These are phyloP conservation scores for Theretra japonica DNA, from an alignment of 2,888 invertebrate genomes.

Conservation along the genomic window DNA sequence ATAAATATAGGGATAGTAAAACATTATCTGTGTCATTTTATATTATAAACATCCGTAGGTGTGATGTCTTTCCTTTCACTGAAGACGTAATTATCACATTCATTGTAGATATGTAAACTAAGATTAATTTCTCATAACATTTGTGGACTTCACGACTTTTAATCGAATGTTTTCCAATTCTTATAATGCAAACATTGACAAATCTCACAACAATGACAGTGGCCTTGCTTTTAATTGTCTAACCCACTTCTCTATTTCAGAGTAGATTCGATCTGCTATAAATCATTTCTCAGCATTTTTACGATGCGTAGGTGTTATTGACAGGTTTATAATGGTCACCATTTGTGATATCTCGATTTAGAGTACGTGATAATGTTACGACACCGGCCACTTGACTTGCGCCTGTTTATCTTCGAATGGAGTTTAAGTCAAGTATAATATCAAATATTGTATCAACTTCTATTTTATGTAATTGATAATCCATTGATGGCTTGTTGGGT, in stretches of 20 bases:
- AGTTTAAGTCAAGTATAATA: conserved; percentile 1
- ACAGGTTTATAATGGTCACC: conserved; percentile 38
- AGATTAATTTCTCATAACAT: neutral
- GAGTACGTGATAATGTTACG: conserved; percentile 18
- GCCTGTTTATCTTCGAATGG: neutral
- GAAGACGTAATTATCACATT: neutral
- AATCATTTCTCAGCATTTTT: conserved; percentile 49
- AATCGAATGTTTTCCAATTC: neutral
- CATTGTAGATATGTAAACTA: neutral
- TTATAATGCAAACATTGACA: conserved; percentile 21
- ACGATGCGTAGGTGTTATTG: conserved; percentile 40
- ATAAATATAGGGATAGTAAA: too few relatives aligned
- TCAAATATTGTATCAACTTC: neutral
- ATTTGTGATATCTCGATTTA: conserved; percentile 37
- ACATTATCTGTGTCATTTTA: too few relatives aligned
- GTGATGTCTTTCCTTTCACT: neutral
- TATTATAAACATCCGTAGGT: neutral
- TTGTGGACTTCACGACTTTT: too few relatives aligned
- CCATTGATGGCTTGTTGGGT: neutral
- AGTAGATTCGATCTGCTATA: conserved; percentile 51
- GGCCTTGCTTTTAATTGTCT: conserved; percentile 47
- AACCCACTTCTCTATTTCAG: conserved; percentile 44
- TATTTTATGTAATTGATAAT: neutral
- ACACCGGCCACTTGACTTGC: conserved; percentile 12
- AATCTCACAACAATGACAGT: conserved; percentile 34